These are phyloP conservation scores for Phalloptychus januarius DNA, from an alignment of 2,797 vertebrate genomes.

Conservation along the genomic window DNA sequence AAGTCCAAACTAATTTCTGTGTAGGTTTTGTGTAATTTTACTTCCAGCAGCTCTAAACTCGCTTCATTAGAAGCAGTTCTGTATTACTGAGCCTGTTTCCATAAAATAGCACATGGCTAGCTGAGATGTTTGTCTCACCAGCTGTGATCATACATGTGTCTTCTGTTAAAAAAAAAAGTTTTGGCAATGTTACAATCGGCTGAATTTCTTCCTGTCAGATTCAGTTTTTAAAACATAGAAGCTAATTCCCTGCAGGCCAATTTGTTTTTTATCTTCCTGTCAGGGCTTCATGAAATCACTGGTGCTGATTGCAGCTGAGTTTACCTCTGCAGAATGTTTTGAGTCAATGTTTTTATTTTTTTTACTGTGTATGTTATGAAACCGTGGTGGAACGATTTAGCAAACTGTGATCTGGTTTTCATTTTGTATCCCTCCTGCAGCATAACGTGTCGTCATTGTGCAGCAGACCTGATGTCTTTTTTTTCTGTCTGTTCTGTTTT, in stretches of 20 bases:
- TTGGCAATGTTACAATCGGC: not conserved
- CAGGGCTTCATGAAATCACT: constrained; percentile 15
- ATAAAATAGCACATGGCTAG: not conserved
- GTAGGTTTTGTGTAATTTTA: not conserved
- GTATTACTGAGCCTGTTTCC: not conserved
- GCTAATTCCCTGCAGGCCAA: not conserved
- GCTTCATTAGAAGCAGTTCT: not conserved
- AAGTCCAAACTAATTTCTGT: not conserved
- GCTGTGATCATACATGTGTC: not conserved
- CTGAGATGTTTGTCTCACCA: not conserved
- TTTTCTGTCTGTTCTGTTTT: not conserved
- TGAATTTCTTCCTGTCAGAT: not conserved
- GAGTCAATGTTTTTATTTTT: constrained; percentile 8
- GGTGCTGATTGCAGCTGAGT: constrained; percentile 10
- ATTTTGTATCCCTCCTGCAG: not conserved
- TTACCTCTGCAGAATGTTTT: constrained; percentile 3
- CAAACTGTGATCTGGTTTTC: not conserved
- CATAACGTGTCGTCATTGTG: not conserved
- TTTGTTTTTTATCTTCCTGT: constrained; percentile 1
- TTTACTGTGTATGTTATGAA: constrained; percentile 2
- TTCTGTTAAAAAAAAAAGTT: not conserved
- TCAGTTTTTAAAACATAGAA: not conserved
- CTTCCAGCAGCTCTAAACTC: not conserved
- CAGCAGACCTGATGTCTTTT: not conserved
- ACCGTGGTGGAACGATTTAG: not conserved